These are phyloP conservation scores for Drosophila subsilvestris DNA, from an alignment of 2,888 invertebrate species.

Conservation along the genomic window DNA sequence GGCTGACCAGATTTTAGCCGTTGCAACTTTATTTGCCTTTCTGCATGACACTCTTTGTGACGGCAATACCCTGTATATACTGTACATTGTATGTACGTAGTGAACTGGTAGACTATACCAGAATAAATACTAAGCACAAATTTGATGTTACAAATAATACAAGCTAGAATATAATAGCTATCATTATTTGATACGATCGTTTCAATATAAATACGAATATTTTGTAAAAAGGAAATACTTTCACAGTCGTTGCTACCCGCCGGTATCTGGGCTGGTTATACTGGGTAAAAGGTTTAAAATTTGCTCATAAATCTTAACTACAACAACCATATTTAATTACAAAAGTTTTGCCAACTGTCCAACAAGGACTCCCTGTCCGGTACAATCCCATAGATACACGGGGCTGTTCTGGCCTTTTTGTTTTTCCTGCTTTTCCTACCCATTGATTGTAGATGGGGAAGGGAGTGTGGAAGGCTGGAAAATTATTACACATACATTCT, in stretches of 20 bases:
- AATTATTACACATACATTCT: slow-evolving; percentile 52
- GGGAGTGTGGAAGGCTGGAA: slow-evolving; percentile 9
- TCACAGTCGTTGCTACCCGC: not conserved
- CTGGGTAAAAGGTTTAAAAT: slow-evolving; percentile 18
- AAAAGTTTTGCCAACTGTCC: slow-evolving; percentile 55
- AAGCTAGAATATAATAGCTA: not conserved
- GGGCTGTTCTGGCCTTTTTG: slow-evolving; percentile 13
- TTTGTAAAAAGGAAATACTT: not conserved
- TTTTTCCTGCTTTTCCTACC: slow-evolving; percentile 19
- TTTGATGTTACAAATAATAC: not conserved
- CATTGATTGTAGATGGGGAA: not conserved
- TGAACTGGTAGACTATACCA: no score
- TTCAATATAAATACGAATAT: not conserved
- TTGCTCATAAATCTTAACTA: slow-evolving; percentile 60
- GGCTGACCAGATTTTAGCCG: slow-evolving; percentile 16
- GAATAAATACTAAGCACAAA: not conserved
- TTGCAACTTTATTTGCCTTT: slow-evolving; percentile 36
- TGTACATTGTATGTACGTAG: not conserved
- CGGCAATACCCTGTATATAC: slow-evolving; percentile 6
- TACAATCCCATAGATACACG: slow-evolving; percentile 10
- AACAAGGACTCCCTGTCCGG: slow-evolving; percentile 14
- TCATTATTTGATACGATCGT: not conserved
- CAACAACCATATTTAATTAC: slow-evolving; percentile 68
- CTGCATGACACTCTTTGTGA: slow-evolving; percentile 14
- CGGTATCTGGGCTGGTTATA: not conserved